Evolutionary conservation across 2,797 vertebrate species (phyloP).

Genomic region (Sphenodon punctatus): DNA sequence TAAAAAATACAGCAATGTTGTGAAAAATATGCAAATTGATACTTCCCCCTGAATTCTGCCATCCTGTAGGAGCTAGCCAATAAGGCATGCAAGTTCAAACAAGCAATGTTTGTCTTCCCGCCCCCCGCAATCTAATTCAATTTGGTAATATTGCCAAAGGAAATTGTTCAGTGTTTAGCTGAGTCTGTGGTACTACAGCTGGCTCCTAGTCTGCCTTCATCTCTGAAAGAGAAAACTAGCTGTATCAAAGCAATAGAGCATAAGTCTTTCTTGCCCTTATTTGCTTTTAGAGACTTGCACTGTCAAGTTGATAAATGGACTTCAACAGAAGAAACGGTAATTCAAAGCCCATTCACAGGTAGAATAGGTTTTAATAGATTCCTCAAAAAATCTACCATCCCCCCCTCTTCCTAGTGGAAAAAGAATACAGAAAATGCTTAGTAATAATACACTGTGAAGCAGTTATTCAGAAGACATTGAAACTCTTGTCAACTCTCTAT

Average conservation of each 20-base stretch:
- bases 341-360: constrained; percentile 59
- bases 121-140: too few relatives aligned
- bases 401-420: constrained; percentile 1
- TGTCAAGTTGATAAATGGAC: constrained; percentile 66
- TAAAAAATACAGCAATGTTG: background rate
- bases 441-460: constrained; percentile 6
- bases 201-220: constrained; percentile 16
- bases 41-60: constrained; percentile 18
- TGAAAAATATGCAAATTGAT: background rate
- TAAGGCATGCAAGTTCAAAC: background rate
- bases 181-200: constrained; percentile 4
- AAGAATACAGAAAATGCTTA: background rate
- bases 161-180: constrained; percentile 24
- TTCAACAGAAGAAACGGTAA: constrained; percentile 69
- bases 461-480: background rate
- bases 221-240: constrained; percentile 27
- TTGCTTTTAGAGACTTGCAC: constrained; percentile 65
- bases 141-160: too few relatives aligned
- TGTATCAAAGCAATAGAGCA: constrained; percentile 29
- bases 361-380: constrained; percentile 55
- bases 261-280: constrained; percentile 51
- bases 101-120: background rate
- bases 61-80: background rate
- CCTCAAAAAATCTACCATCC: background rate
- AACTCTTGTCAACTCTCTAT: background rate